A percentile compares a stretch with the other conserved stretches of the same genome.
Evolutionary conservation across 2,888 invertebrate genomes (phyloP).

Genomic region (Cephus sareptanus): DNA sequence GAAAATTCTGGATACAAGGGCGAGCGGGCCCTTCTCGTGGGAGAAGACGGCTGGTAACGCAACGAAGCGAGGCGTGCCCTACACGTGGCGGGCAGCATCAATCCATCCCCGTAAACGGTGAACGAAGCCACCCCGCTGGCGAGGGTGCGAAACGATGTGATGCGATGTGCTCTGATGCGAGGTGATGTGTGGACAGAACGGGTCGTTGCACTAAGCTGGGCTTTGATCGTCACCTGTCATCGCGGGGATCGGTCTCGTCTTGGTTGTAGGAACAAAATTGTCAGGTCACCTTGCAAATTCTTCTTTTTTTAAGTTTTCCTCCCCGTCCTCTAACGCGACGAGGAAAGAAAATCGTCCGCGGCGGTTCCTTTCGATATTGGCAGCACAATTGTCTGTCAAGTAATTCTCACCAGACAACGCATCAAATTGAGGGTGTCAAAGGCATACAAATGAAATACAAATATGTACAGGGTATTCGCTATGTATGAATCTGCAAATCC

Average conservation of each 20-base stretch:
- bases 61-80: conserved; percentile 62
- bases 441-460: background rate
- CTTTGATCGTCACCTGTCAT: conserved; percentile 60
- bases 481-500: background rate
- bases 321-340: background rate
- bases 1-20: background rate
- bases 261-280: background rate
- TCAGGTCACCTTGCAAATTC: background rate
- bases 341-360: background rate
- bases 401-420: background rate
- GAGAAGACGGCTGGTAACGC: conserved; percentile 67
- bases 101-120: conserved; percentile 63
- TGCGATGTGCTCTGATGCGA: conserved; percentile 28
- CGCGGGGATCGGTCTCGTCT: background rate
- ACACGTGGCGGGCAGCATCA: conserved; percentile 63
- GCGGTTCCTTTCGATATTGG: background rate
- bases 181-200: conserved; percentile 56
- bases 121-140: conserved; percentile 43
- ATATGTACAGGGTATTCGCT: background rate
- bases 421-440: background rate
- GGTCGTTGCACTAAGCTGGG: conserved; percentile 58
- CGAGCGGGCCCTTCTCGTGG: conserved; percentile 46
- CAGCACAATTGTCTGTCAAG: background rate
- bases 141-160: conserved; percentile 22
- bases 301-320: background rate